Evolutionary conservation across 2,888 invertebrate species (phyloP).

Genomic region (Spisula solida): DNA sequence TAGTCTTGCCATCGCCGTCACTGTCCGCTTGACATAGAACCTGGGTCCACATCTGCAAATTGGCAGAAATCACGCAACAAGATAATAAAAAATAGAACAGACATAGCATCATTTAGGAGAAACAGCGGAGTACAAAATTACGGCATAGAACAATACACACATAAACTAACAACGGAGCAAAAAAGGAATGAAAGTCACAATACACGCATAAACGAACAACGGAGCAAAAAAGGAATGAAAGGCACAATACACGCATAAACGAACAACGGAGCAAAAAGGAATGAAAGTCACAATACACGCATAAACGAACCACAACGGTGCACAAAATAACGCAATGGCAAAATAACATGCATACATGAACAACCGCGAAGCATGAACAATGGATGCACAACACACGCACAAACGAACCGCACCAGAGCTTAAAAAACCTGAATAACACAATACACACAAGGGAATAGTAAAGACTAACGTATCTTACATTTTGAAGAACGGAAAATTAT

Average conservation of each 20-base stretch:
- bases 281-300: neutral
- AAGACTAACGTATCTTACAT: too few relatives aligned
- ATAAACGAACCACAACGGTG: neutral
- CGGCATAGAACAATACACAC: neutral
- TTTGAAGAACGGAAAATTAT: too few relatives aligned
- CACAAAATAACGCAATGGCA: neutral
- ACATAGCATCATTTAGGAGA: neutral
- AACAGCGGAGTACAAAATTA: neutral
- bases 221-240: neutral
- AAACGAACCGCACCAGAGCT: neutral
- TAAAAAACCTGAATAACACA: too few relatives aligned
- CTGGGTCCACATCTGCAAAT: constrained; percentile 45
- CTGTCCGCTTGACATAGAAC: constrained; percentile 52
- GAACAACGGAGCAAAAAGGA: neutral
- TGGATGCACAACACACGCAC: neutral
- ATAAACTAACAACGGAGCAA: neutral
- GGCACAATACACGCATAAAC: neutral
- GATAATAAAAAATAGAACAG: neutral
- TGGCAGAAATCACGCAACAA: neutral
- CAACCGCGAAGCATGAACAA: neutral
- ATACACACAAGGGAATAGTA: too few relatives aligned
- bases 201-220: neutral
- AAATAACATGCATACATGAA: neutral
- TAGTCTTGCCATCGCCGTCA: constrained; percentile 57
- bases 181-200: neutral